Conservation (phyloP, 2,113 vertebrate species). For the Halichoerus grypus region DNA sequence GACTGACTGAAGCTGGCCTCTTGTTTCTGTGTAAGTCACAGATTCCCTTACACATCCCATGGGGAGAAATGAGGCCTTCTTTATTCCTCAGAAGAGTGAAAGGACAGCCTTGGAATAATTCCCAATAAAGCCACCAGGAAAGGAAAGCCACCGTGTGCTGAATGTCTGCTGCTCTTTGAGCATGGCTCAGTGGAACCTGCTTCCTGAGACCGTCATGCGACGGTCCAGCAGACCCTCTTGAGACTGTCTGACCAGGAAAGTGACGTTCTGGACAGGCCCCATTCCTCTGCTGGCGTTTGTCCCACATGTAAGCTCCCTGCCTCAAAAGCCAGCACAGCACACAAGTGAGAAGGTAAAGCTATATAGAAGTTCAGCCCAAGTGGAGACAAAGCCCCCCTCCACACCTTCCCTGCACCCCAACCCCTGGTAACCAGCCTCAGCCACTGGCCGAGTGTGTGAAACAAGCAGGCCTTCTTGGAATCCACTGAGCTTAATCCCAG, state of each 20-base stretch:
- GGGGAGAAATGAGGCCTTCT: background rate
- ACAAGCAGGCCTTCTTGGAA: background rate
- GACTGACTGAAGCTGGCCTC: background rate
- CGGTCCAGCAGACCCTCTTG: background rate
- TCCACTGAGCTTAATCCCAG: background rate
- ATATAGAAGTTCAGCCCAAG: background rate
- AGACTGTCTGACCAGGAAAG: background rate
- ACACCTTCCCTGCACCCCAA: background rate
- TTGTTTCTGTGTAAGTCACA: background rate
- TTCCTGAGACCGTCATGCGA: background rate
- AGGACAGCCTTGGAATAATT: background rate
- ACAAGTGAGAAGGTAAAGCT: background rate
- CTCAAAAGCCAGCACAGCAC: background rate
- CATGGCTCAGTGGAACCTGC: background rate
- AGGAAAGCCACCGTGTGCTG: background rate
- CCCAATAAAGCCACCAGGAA: background rate
- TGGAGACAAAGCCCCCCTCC: rapidly evolving
- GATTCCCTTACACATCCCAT: background rate
- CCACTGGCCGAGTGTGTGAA: background rate
- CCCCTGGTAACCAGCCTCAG: background rate
- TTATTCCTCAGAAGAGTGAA: background rate
- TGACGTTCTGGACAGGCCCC: background rate
- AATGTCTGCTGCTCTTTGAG: background rate
- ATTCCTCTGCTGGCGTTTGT: background rate
- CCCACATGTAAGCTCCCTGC: rapidly evolving